Percentiles rank a stretch among this genome's conserved stretches.
These are phyloP conservation scores for Eubucco bourcierii DNA, from an alignment of 2,113 vertebrate genomes.

Conservation along the genomic window DNA sequence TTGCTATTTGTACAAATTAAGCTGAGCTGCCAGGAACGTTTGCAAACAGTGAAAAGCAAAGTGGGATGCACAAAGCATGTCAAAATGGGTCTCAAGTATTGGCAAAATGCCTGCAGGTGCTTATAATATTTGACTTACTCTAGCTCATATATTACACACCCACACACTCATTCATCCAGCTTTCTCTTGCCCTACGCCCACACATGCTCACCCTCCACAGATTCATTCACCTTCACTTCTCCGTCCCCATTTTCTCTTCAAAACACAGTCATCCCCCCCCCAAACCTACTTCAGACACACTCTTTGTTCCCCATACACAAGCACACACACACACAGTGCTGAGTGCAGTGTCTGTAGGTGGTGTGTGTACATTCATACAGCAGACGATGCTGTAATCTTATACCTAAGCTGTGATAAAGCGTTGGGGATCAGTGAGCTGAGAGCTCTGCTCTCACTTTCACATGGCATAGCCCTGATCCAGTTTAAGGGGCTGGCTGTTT, in stretches of 20 bases:
- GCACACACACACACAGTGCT: not conserved
- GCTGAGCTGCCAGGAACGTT: constrained; percentile 45
- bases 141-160: constrained; percentile 21
- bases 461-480: not conserved
- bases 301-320: not conserved
- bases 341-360: not conserved
- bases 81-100: constrained; percentile 37
- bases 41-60: constrained; percentile 63
- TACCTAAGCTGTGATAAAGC: constrained; percentile 25
- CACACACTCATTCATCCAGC: constrained; percentile 36
- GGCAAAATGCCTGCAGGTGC: constrained; percentile 15
- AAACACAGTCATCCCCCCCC: not conserved
- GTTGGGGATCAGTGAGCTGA: constrained; percentile 17
- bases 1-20: constrained; percentile 65
- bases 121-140: constrained; percentile 32
- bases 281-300: not conserved
- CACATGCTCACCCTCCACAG: not conserved
- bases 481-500: not conserved
- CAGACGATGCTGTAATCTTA: constrained; percentile 28
- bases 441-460: constrained; percentile 35
- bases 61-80: constrained; percentile 47
- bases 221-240: constrained; percentile 43
- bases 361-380: not conserved
- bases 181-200: constrained; percentile 7
- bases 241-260: not conserved